Percentiles rank a stretch among this genome's conserved stretches.
Evolutionary conservation across 2,888 invertebrate genomes (phyloP).

Genomic region (Cancer borealis): DNA sequence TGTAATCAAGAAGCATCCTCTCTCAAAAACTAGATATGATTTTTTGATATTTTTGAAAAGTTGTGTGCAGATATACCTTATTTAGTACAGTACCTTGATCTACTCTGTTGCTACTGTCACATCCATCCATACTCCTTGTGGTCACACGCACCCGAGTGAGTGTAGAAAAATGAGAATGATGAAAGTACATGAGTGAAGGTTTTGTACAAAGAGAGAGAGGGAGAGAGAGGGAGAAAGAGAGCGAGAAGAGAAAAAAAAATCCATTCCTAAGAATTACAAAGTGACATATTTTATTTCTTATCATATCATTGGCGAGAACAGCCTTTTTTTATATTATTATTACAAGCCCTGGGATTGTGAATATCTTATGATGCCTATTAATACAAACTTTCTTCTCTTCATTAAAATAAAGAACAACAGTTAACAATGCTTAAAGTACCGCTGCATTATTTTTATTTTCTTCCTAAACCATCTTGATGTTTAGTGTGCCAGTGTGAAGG

Average conservation of each 20-base stretch:
- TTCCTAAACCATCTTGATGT: neutral
- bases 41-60: slow-evolving; percentile 28
- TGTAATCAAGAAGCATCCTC: neutral
- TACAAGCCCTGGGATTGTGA: slow-evolving; percentile 43
- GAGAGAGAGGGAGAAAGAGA: too few species aligned
- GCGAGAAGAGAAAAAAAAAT: neutral
- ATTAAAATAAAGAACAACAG: slow-evolving; percentile 41
- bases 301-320: slow-evolving; percentile 8
- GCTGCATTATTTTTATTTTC: slow-evolving; percentile 17
- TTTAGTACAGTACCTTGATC: neutral
- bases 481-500: neutral
- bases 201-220: slow-evolving; percentile 25
- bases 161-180: slow-evolving; percentile 53
- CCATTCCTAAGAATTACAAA: slow-evolving; percentile 23
- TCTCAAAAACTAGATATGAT: neutral
- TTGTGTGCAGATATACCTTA: slow-evolving; percentile 5
- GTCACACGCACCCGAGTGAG: neutral
- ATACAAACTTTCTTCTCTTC: slow-evolving; percentile 23
- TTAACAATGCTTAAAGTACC: slow-evolving; percentile 29
- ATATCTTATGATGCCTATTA: slow-evolving; percentile 34
- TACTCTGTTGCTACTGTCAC: slow-evolving; percentile 51
- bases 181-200: slow-evolving; percentile 35
- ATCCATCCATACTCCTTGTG: neutral
- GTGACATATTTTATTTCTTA: slow-evolving; percentile 17
- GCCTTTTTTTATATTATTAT: neutral